Base-by-base conservation (phyloP, 2,888 invertebrate genomes). In the Hedya salicella region DNA sequence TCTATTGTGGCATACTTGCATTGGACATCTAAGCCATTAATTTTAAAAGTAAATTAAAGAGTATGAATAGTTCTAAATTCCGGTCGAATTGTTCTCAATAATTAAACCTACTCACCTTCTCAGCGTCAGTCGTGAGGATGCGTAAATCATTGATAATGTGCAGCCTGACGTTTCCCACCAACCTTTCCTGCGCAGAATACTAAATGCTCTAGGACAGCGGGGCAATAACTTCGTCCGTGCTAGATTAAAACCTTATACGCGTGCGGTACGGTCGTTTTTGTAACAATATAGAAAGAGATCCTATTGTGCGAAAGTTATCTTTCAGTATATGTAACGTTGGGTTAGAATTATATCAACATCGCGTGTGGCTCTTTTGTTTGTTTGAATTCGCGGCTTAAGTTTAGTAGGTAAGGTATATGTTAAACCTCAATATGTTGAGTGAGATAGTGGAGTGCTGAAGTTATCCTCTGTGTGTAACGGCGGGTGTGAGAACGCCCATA, bases 141-240 rank as follows among this genome's bases (percentile, higher is more conserved):
- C 69, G 69, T 69, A 71, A 68, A 71, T 69, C 69, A 69, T 65
- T 54, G 48, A 56, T 39, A 48, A 62, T 39, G 48, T 48, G 57
- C 49, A 36, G 36, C 30, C 21, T 56, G 59, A 65, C 49, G 40
- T 70, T 71, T 71, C 71, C 70, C 71, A 71, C 69, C 65, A 64
- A 48, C n/a, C 42, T 62, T 62, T 67, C 67, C 68, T 69, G 71
- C 53, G 53, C 53, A 21, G 68, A 71, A 71, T 70, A 71, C 64
- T 56, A 69, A 69, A 61, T 61, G 60, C 42, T 25, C 25, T 49
- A 57, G 57, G 44, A 57, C 44, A 46, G 44, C 44, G 17, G 17
- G n/a, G 32, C 19, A 32, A 32, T 57, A n/a, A 32, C 13, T n/a
- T 9, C 8, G 19, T 46, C 1, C 9, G 2, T 46, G 17, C 9